These are phyloP conservation scores for Dicrurus megarhynchus DNA, from an alignment of 2,113 vertebrate species.

Conservation along the genomic window DNA sequence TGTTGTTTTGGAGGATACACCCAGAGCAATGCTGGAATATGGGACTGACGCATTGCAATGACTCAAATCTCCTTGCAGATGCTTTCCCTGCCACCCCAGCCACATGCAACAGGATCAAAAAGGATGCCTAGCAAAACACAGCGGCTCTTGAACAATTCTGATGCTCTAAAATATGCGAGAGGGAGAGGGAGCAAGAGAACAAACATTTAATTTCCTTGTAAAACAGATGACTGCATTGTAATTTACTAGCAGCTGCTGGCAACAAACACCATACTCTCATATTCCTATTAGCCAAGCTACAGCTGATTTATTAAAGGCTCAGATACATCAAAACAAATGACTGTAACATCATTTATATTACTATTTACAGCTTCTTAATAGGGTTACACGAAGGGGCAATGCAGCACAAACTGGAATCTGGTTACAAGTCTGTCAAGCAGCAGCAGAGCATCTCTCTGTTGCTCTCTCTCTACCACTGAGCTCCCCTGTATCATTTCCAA, in stretches of 20 bases:
- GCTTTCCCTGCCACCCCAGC: neutral
- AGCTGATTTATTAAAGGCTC: conserved; percentile 80
- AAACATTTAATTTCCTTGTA: conserved; percentile 79
- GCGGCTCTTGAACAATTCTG: conserved; percentile 10
- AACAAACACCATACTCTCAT: conserved; percentile 65
- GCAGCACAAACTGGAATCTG: conserved; percentile 52
- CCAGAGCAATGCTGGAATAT: neutral
- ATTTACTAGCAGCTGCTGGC: conserved; percentile 80
- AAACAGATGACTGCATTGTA: conserved; percentile 79
- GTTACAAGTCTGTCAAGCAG: conserved; percentile 48
- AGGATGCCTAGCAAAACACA: neutral
- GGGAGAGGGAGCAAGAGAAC: conserved; percentile 59
- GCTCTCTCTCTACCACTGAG: neutral
- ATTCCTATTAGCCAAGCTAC: conserved; percentile 79
- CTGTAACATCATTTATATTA: conserved; percentile 79
- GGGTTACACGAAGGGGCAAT: conserved; percentile 70
- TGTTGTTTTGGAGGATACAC: neutral
- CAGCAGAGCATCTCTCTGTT: neutral
- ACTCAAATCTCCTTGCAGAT: neutral
- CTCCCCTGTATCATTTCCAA: neutral
- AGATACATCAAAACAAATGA: conserved; percentile 81
- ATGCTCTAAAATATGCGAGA: conserved; percentile 34
- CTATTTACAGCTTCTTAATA: conserved; percentile 80
- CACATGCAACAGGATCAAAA: neutral
- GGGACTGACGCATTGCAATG: neutral